Base-by-base conservation (phyloP, 1,140 invertebrate species). In the Papilio helenus region DNA sequence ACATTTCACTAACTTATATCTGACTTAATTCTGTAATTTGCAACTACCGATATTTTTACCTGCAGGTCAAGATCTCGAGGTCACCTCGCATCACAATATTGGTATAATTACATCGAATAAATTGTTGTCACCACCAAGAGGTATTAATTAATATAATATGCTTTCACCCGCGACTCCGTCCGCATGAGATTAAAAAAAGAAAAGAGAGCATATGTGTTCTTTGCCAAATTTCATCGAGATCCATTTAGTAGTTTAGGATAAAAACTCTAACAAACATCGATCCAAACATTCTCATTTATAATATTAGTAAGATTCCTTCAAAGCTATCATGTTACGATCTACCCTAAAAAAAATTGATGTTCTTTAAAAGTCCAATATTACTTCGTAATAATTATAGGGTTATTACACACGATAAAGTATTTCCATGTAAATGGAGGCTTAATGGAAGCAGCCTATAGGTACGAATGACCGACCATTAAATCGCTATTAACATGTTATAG, bases 371-470 rank as follows among this genome's bases (percentile, higher is more conserved):
- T 26, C 3, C 23, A 10, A 61, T 26, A 8, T 18, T 68, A 68
- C 14, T 16, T 68, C 34, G n/a, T 68, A 16, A 34, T 68, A 29
- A 68, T 68, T 68, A 68, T 29, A 68, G 26, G 61, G 26, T 65
- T 65, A 65, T 65, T 68, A 29, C 26, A 68, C 26, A 68, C 61
- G 61, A 68, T 68, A 68, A 68, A 68, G 61, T 68, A 34, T 68
- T 74, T 74, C 20, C 72, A 51, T 74, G 72, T 74, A 26, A 51
- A 74, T 74, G 72, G 72, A 26, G 10, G 9, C 44, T 74, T 72
- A 74, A 74, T 74, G 72, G 72, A 46, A 20, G 42, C 42, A 12
- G 42, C 42, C 72, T 74, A 74, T 74, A 74, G 42, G 23, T 42
- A 46, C 72, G 44, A 46, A 26, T 74, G 42, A 29, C n/a, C 72